phyloP scores from a whole-genome alignment of 2,113 vertebrate species.

The Prunella fulvescens region DNA sequence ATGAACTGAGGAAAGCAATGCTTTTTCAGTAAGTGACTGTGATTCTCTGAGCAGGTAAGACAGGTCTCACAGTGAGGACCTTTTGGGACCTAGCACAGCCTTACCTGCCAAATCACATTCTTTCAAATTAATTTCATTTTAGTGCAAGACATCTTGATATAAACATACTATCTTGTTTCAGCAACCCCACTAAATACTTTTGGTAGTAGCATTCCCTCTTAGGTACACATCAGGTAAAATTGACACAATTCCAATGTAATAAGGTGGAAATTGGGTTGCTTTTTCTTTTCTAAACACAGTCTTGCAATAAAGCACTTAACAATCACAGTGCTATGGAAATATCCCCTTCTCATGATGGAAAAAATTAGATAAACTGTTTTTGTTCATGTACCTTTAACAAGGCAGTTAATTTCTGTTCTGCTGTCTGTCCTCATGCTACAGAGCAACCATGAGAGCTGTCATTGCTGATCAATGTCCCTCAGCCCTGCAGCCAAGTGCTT shows the following conservation, averaged over 20 bases:
- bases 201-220: neutral
- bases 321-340: neutral
- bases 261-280: neutral
- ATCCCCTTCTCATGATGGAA: neutral
- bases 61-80: neutral
- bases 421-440: neutral
- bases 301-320: neutral
- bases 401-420: neutral
- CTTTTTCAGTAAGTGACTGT: neutral
- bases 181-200: neutral
- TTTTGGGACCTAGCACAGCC: neutral
- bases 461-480: neutral
- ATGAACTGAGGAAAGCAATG: neutral
- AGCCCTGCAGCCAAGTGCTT: constrained; percentile 40
- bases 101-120: neutral
- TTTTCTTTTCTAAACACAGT: neutral
- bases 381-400: neutral
- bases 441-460: neutral
- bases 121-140: neutral
- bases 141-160: neutral
- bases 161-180: neutral
- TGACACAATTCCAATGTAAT: neutral
- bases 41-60: neutral
- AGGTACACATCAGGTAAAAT: neutral
- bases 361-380: neutral